Conservation (phyloP, 2,113 vertebrate genomes). For the Telmatochromis brachygnathus region DNA sequence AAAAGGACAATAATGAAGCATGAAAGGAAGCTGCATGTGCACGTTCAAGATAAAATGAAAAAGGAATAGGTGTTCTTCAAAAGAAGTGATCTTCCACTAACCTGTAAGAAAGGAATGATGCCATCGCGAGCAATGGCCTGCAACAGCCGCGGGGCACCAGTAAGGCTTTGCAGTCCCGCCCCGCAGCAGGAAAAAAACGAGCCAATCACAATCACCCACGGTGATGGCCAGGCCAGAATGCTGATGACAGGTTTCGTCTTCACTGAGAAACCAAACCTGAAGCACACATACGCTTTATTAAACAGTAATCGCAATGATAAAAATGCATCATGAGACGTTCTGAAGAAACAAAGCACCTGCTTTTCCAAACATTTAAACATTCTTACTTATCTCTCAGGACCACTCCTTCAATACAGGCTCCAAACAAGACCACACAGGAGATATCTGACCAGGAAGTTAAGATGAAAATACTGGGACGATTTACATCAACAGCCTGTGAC, state of each 20-base stretch:
- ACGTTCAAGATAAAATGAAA: background rate
- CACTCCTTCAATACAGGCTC: constrained; percentile 92
- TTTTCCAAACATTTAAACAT: background rate
- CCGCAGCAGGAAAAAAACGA: constrained; percentile 97
- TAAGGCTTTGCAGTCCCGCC: constrained; percentile 91
- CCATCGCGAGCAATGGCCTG: constrained; percentile 93
- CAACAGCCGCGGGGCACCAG: constrained; percentile 86
- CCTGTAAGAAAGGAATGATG: constrained; percentile 88
- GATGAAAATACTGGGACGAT: background rate
- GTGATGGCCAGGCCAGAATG: constrained; percentile 90
- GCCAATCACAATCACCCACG: constrained; percentile 94
- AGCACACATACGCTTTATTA: background rate
- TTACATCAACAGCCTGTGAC: background rate
- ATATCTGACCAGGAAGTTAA: constrained; percentile 75
- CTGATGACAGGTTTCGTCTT: constrained; percentile 85
- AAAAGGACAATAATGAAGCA: background rate
- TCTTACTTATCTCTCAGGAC: constrained; percentile 92
- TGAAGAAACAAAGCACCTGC: fast-evolving
- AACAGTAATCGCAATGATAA: background rate
- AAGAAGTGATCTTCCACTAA: constrained; percentile 7
- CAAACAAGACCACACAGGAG: constrained; percentile 88
- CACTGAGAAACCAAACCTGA: constrained; percentile 86
- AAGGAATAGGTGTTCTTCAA: fast-evolving
- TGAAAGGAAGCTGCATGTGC: background rate
- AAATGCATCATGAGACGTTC: background rate